Evolutionary conservation across 2,888 invertebrate genomes (phyloP).

Genomic region (Drosophila testacea): DNA sequence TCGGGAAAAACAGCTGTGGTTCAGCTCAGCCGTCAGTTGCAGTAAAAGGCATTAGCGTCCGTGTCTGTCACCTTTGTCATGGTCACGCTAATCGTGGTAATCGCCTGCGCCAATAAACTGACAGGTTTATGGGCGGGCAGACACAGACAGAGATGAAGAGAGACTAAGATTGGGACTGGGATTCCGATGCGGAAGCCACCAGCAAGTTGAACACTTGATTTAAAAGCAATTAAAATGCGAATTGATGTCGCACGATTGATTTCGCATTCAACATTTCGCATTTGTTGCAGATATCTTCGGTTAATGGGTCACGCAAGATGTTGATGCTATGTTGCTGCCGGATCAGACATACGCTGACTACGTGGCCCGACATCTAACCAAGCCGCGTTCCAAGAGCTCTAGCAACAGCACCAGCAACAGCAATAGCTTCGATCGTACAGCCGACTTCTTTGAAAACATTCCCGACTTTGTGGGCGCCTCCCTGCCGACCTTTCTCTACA

Average conservation of each 20-base stretch:
- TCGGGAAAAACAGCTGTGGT: slow-evolving; percentile 20
- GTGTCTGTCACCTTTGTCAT: slow-evolving; percentile 81
- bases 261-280: slow-evolving; percentile 29
- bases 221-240: slow-evolving; percentile 78
- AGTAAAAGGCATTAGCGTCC: slow-evolving; percentile 80
- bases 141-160: slow-evolving; percentile 27
- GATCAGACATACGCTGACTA: slow-evolving; percentile 91
- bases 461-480: slow-evolving; percentile 79
- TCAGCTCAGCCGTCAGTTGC: slow-evolving; percentile 31
- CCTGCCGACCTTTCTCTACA: slow-evolving; percentile 63
- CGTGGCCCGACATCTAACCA: slow-evolving; percentile 61
- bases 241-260: slow-evolving; percentile 76
- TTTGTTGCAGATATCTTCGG: slow-evolving; percentile 51
- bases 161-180: neutral
- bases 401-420: slow-evolving; percentile 39
- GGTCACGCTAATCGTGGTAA: slow-evolving; percentile 80
- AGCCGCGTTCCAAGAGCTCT: slow-evolving; percentile 48
- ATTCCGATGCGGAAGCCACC: slow-evolving; percentile 62
- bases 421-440: slow-evolving; percentile 75
- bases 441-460: slow-evolving; percentile 83
- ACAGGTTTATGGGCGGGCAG: slow-evolving; percentile 76
- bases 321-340: slow-evolving; percentile 88
- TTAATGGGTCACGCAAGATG: slow-evolving; percentile 64
- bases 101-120: slow-evolving; percentile 79
- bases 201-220: slow-evolving; percentile 62